Evolutionary conservation across 2,888 invertebrate genomes (phyloP), one percentile per base, ranked within the genome.

Genomic region (Agrochola lota): DNA sequence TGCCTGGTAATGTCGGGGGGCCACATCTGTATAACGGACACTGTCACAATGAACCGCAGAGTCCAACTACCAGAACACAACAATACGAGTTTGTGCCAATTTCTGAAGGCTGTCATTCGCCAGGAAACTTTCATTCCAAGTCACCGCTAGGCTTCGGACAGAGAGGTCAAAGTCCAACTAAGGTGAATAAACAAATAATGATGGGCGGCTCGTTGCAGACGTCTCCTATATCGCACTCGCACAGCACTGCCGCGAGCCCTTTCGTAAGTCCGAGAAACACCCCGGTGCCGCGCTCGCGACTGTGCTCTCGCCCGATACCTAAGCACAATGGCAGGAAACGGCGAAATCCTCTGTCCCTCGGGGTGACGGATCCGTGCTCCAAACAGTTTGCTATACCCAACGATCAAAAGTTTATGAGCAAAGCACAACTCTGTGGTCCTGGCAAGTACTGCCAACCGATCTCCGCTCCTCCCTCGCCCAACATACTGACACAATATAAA

Each of bases 1-100:
- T 93, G 49, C 80, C 92, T 69, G 83, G 91, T 23, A 91, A 90
- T 69, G 84, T 91, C 1, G 91, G 90, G 3, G 92, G 91, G 6
- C 83, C 93, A 12, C 93, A 94, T 79, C 85, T 94, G 11, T 96
- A 95, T 82, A 96, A 96, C 80, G 96, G 95, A 3, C 94, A 95
- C 77, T 90, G 93, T 75, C 94, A 95, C 73, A 95, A 94, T 64
- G 97, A 98, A 72, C 98, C 98, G 1, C 98, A 98, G 84, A 98
- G 98, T 95, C 98, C 98, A 17, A 98, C 98, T 83, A 98, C 98
- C 64, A 97, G 98, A 81, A 97, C 98, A 68, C 98, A 98, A 92
- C 98, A 98, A 91, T 99, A 98, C 92, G 98, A 98, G 93, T 99
- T 99, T 91, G 98, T 98, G 52, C 99, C 99, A 0, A 99, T 99